Base-by-base conservation (phyloP, 2,797 vertebrate genomes). In the Sebastolobus alascanus region DNA sequence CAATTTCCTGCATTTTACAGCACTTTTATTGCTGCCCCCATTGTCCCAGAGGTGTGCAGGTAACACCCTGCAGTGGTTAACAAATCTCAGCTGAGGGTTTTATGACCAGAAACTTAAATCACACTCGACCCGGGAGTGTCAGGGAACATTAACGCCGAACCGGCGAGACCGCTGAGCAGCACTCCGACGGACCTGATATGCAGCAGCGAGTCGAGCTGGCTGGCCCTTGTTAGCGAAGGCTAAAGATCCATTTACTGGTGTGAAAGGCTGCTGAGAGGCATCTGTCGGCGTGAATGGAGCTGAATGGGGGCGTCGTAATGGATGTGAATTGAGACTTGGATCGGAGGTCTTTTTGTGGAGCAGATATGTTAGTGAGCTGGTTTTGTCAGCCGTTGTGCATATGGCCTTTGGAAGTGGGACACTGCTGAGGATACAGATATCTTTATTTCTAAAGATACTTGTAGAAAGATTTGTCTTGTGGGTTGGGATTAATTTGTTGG, bases 1-100 rank as follows among this genome's bases (percentile, higher is more conserved):
- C 89, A 70, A 90, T 86, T 65, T 93, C 92, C 92, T 92, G 89
- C 63, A 75, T 75, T 94, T 94, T 90, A 91, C 77, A 43, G 73
- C 77, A n/a, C 72, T 85, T 94, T 93, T 91, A 93, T 81, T 82
- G 84, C 74, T 2, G 38, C 67, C 60, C 55, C 85, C 60, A 87
- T 94, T 92, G 91, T 93, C 80, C 78, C 84, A 29, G 75, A 93
- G 91, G 93, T 93, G 91, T 88, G 85, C 68, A 68, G 71, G 80
- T 92, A 80, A 91, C 93, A 91, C 93, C 88, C 85, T 33, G 79
- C 22, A 40, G 86, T 33, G 75, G 79, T 85, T 91, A 70, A 70
- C 87, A 89, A 87, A 92, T 87, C 82, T 79, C 65, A 40, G 74
- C 68, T 8, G 61, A 83, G 69, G 79, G 56, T 84, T 93, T 94